phyloP scores from a whole-genome alignment of 2,797 vertebrate species.

The Sebastes oblongus region DNA sequence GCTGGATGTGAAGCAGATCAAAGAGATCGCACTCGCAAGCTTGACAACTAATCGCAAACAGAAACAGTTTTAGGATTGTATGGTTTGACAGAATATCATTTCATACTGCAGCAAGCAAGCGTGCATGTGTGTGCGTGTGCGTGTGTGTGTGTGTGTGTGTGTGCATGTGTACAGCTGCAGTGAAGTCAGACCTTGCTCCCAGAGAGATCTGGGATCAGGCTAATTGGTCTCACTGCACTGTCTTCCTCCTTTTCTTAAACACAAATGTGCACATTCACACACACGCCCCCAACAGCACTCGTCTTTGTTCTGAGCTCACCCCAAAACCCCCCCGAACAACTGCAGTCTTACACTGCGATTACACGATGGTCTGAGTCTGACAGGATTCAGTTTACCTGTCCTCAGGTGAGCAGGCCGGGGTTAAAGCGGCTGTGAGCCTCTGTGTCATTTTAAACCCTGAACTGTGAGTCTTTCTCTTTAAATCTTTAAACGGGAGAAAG shows the following conservation, averaged over 20 bases:
- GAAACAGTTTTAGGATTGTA: slow-evolving; percentile 14
- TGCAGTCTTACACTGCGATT: neutral
- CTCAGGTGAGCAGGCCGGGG: slow-evolving; percentile 11
- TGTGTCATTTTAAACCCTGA: slow-evolving; percentile 48
- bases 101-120: slow-evolving; percentile 15
- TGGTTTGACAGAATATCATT: slow-evolving; percentile 22
- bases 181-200: slow-evolving; percentile 33
- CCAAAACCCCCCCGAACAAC: neutral
- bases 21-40: slow-evolving; percentile 14
- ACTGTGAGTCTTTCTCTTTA: slow-evolving; percentile 25
- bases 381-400: slow-evolving; percentile 16
- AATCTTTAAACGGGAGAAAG: slow-evolving; percentile 56
- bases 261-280: neutral
- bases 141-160: neutral
- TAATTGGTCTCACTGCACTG: slow-evolving; percentile 66
- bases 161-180: slow-evolving; percentile 8
- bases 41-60: slow-evolving; percentile 46
- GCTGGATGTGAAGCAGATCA: slow-evolving; percentile 47
- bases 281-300: neutral
- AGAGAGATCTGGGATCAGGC: slow-evolving; percentile 42
- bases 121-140: neutral
- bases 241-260: slow-evolving; percentile 21
- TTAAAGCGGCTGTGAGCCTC: neutral
- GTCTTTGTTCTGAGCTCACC: neutral
- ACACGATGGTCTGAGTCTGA: neutral